A percentile compares a stretch with the other conserved stretches of the same genome.
These are phyloP conservation scores for Myopa testacea DNA, from an alignment of 2,888 invertebrate species.

Conservation along the genomic window DNA sequence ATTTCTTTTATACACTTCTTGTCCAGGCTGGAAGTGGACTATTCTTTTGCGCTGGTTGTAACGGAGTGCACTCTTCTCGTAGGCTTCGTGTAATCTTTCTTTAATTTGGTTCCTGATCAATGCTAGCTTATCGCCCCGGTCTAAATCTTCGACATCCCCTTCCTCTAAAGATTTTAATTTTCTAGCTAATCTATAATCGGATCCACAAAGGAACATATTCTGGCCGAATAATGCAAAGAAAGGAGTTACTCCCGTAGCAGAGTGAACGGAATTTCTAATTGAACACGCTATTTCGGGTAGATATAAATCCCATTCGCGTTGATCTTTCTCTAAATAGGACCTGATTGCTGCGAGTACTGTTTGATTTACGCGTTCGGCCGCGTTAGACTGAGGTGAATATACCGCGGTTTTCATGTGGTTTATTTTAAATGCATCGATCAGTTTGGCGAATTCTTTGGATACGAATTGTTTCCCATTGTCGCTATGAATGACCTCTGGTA, in stretches of 20 bases:
- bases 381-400: conserved; percentile 38
- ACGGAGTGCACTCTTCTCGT: not conserved
- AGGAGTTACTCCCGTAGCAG: not conserved
- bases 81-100: not conserved
- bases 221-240: not conserved
- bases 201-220: not conserved
- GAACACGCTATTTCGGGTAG: not conserved
- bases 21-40: not conserved
- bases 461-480: conserved; percentile 46
- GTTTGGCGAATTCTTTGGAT: conserved; percentile 41
- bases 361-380: conserved; percentile 56
- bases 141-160: no score
- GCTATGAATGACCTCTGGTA: conserved; percentile 47
- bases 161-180: not conserved
- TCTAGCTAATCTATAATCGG: not conserved
- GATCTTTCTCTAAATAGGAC: conserved; percentile 38
- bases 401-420: conserved; percentile 42
- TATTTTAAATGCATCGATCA: conserved; percentile 43
- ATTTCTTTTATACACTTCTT: conserved; percentile 9
- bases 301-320: conserved; percentile 32
- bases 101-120: not conserved
- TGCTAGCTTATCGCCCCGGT: not conserved
- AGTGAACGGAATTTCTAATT: not conserved
- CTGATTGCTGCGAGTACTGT: conserved; percentile 48
- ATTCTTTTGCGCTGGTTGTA: not conserved